Conservation (phyloP, 2,113 vertebrate species). For the Labeo rohita region DNA sequence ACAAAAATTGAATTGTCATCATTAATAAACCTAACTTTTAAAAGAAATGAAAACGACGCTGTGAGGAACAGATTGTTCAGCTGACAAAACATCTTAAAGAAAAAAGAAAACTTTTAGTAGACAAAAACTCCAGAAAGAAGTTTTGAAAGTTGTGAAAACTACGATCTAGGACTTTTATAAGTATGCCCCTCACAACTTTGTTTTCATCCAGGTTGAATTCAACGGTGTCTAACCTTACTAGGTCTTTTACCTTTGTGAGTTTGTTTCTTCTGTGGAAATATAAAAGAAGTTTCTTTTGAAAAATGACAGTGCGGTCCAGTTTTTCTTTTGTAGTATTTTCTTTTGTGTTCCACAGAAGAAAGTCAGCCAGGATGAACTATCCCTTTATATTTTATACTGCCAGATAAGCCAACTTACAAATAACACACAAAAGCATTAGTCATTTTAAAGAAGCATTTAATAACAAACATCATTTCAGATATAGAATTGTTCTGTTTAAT, state of each 20-base stretch:
- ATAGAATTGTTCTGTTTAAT: background rate
- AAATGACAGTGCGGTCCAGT: background rate
- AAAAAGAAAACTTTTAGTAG: too few species aligned
- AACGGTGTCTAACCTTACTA: too few species aligned
- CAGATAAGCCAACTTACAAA: background rate
- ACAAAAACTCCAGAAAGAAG: too few species aligned
- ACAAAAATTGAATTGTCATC: background rate
- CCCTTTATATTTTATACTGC: background rate
- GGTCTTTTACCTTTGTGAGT: too few species aligned
- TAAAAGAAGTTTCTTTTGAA: too few species aligned
- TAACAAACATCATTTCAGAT: background rate
- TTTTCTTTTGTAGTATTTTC: background rate
- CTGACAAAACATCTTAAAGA: background rate
- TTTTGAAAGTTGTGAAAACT: too few species aligned
- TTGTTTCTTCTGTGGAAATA: too few species aligned
- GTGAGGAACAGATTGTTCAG: background rate
- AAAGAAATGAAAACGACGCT: background rate
- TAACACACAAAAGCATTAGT: slow-evolving; percentile 1
- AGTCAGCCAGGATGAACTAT: background rate
- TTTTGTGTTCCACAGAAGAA: background rate
- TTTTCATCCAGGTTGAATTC: too few species aligned
- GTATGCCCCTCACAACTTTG: too few species aligned
- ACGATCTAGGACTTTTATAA: too few species aligned
- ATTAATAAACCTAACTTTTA: background rate
- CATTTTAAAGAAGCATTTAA: background rate